Evolutionary conservation across 2,888 invertebrate species (phyloP).

Genomic region (Lobophora halterata): DNA sequence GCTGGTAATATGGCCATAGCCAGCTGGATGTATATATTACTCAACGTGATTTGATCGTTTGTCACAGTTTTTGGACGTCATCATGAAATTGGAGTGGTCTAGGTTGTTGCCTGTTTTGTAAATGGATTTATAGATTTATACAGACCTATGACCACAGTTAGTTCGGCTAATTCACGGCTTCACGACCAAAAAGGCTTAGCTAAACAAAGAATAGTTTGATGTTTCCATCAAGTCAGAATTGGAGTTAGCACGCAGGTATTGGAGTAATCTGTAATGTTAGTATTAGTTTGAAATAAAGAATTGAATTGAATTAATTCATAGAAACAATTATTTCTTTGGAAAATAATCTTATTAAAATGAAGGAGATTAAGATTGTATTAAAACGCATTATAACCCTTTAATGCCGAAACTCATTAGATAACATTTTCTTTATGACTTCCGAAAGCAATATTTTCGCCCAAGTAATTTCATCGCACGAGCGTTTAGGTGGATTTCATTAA

Average conservation of each 20-base stretch:
- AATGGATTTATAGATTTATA: too few species aligned
- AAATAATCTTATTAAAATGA: conserved; percentile 10
- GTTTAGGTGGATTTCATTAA: conserved; percentile 58
- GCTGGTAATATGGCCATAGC: conserved; percentile 40
- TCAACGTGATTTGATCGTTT: conserved; percentile 46
- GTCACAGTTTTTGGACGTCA: conserved; percentile 29
- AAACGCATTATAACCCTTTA: conserved; percentile 38
- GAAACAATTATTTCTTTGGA: neutral
- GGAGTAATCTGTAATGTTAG: too few species aligned
- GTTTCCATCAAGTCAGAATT: too few species aligned
- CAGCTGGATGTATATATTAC: conserved; percentile 42
- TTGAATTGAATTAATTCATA: too few species aligned
- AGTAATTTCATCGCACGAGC: conserved; percentile 60
- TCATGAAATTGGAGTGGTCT: conserved; percentile 18
- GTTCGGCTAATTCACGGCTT: too few species aligned
- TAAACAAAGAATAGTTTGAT: too few species aligned
- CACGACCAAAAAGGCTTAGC: too few species aligned
- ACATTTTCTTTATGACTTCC: conserved; percentile 72
- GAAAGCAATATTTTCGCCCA: conserved; percentile 66
- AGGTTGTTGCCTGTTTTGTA: conserved; percentile 12
- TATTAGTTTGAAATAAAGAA: too few species aligned
- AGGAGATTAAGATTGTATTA: conserved; percentile 19
- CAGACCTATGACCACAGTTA: too few species aligned
- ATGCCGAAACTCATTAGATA: conserved; percentile 62
- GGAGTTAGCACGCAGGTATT: too few species aligned